Evolutionary conservation across 1,140 invertebrate genomes (phyloP).

Genomic region (Drosophila malerkotliana): DNA sequence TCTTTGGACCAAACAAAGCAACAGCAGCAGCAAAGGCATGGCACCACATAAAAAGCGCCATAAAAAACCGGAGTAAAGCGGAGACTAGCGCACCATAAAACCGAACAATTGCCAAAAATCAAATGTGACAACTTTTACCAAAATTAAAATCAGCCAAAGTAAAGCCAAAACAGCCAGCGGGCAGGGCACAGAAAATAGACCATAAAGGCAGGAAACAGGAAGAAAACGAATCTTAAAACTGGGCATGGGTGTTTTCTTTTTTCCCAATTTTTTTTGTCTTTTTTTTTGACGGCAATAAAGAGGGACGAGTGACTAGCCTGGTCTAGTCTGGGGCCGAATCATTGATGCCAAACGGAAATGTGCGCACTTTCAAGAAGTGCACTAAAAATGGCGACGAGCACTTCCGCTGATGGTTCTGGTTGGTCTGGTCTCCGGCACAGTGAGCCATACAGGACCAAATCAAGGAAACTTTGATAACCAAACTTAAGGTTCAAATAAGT

Average conservation of each 20-base stretch:
- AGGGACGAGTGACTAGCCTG: slow-evolving; percentile 2
- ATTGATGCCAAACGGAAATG: slow-evolving; percentile 82
- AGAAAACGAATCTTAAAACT: slow-evolving; percentile 14
- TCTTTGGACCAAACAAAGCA: slow-evolving; percentile 47
- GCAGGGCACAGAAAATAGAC: not conserved
- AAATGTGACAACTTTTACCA: slow-evolving; percentile 82
- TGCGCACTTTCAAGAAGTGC: slow-evolving; percentile 80
- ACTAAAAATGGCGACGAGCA: slow-evolving; percentile 82
- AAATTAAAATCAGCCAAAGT: slow-evolving; percentile 77
- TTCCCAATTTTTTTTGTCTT: not conserved
- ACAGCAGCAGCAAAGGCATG: slow-evolving; percentile 25
- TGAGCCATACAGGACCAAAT: not conserved
- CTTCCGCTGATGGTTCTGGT: slow-evolving; percentile 67
- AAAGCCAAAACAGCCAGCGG: slow-evolving; percentile 53
- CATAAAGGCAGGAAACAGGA: slow-evolving; percentile 10
- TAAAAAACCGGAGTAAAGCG: slow-evolving; percentile 52
- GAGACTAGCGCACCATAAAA: slow-evolving; percentile 66
- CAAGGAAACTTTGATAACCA: not conserved
- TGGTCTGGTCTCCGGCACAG: slow-evolving; percentile 29
- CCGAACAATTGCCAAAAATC: slow-evolving; percentile 80
- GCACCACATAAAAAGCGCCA: slow-evolving; percentile 67
- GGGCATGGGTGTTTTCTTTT: slow-evolving; percentile 5
- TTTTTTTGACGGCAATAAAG: not conserved
- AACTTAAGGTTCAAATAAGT: not conserved
- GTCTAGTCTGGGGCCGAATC: slow-evolving; percentile 54